Evolutionary conservation across 2,797 vertebrate genomes (phyloP).

Genomic region (Sarcophilus harrisii): DNA sequence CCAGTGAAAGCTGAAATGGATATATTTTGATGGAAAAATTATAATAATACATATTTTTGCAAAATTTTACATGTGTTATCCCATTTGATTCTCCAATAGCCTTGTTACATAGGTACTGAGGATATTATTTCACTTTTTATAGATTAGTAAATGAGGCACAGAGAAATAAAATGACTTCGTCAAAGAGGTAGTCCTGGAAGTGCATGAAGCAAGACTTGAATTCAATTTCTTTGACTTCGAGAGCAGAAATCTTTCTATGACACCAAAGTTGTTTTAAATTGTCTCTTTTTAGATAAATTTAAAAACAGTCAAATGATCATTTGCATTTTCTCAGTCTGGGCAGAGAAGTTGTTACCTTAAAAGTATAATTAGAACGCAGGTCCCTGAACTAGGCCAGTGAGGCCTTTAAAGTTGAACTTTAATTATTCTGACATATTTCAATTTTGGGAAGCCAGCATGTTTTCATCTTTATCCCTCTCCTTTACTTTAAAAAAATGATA

Average conservation of each 20-base stretch:
- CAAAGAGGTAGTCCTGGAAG: neutral
- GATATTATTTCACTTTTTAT: neutral
- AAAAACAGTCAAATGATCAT: neutral
- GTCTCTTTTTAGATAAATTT: neutral
- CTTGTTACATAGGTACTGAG: neutral
- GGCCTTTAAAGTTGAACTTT: neutral
- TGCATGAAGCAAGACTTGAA: neutral
- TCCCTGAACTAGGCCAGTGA: neutral
- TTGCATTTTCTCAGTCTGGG: neutral
- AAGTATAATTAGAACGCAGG: neutral
- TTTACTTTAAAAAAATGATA: too few relatives aligned
- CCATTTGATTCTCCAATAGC: neutral
- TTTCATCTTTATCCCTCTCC: neutral
- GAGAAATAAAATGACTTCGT: neutral
- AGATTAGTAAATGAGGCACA: neutral
- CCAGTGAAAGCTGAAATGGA: neutral
- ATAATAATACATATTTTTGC: neutral
- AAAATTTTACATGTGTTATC: neutral
- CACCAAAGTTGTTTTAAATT: neutral
- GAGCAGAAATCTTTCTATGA: neutral
- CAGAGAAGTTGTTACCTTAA: neutral
- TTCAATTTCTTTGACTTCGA: neutral
- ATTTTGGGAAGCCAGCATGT: neutral
- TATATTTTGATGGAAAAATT: neutral
- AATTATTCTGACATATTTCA: neutral